Percentiles rank a stretch among this genome's conserved stretches.
These are phyloP conservation scores for Catamblyrhynchus diadema DNA, from an alignment of 2,797 vertebrate species.

Conservation along the genomic window DNA sequence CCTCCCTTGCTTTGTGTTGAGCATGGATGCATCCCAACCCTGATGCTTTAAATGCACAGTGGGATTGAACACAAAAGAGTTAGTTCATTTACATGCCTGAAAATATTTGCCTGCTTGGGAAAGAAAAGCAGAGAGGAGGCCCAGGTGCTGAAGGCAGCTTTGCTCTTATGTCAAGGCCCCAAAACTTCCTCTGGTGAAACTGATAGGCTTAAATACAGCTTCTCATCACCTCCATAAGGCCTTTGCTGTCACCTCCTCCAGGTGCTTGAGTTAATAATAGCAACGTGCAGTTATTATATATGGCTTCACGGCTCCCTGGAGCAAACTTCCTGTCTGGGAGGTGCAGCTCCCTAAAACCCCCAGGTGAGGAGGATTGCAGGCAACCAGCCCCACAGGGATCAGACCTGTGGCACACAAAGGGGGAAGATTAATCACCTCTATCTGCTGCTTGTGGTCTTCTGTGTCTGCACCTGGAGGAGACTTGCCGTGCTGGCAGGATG, in stretches of 20 bases:
- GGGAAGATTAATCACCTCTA: neutral
- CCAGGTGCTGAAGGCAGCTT: neutral
- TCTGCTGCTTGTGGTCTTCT: neutral
- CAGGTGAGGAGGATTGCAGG: neutral
- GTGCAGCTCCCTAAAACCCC: neutral
- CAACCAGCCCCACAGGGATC: fast-evolving
- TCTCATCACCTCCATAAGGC: neutral
- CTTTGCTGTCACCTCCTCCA: neutral
- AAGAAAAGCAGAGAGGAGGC: neutral
- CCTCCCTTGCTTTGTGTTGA: neutral
- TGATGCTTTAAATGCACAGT: fast-evolving
- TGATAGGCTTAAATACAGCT: neutral
- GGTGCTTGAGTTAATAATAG: neutral
- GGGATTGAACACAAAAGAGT: neutral
- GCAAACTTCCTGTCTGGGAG: neutral
- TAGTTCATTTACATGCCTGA: neutral
- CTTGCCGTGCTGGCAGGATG: neutral
- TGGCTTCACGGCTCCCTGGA: neutral
- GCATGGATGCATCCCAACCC: neutral
- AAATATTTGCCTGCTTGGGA: neutral
- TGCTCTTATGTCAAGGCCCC: neutral
- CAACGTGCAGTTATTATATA: neutral
- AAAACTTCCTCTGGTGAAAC: neutral
- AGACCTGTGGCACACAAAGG: neutral
- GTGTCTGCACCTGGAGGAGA: neutral